Evolutionary conservation across 2,888 invertebrate genomes (phyloP).

Genomic region (Eristalis arbustorum): DNA sequence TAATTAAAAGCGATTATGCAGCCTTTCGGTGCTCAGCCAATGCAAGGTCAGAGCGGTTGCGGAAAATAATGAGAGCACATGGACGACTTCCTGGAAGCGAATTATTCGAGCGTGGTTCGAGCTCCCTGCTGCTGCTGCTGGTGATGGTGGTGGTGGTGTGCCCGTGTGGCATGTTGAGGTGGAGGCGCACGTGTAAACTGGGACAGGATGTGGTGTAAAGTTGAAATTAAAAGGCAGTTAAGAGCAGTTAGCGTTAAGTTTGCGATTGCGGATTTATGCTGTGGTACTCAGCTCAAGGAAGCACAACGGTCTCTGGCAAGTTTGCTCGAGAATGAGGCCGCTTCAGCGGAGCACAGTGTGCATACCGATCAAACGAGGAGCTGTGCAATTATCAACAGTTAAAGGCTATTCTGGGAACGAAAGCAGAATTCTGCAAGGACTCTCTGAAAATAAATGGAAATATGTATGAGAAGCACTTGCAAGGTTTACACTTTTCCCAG

Average conservation of each 20-base stretch:
- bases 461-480: no score
- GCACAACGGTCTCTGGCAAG: background rate
- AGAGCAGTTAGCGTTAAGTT: background rate
- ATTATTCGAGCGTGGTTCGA: background rate
- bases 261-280: background rate
- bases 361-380: background rate
- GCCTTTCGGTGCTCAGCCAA: background rate
- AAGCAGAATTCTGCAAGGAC: background rate
- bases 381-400: background rate
- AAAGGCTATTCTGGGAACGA: background rate
- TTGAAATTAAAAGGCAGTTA: background rate
- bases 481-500: no score
- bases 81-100: background rate
- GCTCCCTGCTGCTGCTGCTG: no score
- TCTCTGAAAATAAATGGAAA: background rate
- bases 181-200: background rate
- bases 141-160: background rate
- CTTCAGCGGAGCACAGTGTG: background rate
- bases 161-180: background rate
- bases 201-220: background rate
- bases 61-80: conserved; percentile 21
- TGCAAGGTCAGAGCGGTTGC: conserved; percentile 30
- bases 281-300: background rate
- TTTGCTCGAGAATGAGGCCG: background rate
- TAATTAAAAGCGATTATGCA: conserved; percentile 50